phyloP scores from a whole-genome alignment of 2,113 vertebrate species.

The Sinocyclocheilus anophthalmus region DNA sequence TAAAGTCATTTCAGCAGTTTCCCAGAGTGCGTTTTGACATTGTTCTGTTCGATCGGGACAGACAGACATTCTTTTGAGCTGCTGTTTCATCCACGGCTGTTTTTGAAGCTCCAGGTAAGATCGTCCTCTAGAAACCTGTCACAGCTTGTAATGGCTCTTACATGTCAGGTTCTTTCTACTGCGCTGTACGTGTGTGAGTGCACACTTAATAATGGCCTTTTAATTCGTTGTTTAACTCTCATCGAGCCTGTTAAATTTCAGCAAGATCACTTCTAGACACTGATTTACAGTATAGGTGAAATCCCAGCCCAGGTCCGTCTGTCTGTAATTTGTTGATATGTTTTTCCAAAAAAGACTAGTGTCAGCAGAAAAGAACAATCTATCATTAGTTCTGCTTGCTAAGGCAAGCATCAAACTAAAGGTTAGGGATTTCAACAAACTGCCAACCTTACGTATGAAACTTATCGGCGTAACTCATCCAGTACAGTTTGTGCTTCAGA shows the following conservation, averaged over 20 bases:
- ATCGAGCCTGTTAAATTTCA: constrained; percentile 26
- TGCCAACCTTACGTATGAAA: not conserved
- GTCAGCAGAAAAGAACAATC: constrained; percentile 39
- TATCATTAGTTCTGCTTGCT: constrained; percentile 36
- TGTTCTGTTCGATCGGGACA: constrained; percentile 30
- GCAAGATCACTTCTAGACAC: not conserved
- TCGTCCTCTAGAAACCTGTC: constrained; percentile 52
- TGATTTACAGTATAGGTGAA: constrained; percentile 35
- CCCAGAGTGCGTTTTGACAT: not conserved
- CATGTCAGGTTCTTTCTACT: constrained; percentile 20
- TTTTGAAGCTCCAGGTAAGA: constrained; percentile 45
- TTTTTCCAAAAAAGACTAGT: not conserved
- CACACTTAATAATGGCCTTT: constrained; percentile 42
- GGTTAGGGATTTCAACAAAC: constrained; percentile 27
- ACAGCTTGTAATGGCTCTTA: constrained; percentile 38
- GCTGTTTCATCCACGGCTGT: constrained; percentile 11
- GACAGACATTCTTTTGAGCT: constrained; percentile 27
- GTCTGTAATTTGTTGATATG: constrained; percentile 11
- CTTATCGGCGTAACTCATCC: not conserved
- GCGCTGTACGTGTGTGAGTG: not conserved
- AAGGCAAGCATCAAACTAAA: constrained; percentile 32
- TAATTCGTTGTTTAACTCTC: constrained; percentile 46
- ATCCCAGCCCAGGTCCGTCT: constrained; percentile 1
- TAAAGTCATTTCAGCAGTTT: not conserved
- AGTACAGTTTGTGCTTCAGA: not conserved